Evolutionary conservation across 2,113 vertebrate species (phyloP).

Genomic region (Anhinga rufa): DNA sequence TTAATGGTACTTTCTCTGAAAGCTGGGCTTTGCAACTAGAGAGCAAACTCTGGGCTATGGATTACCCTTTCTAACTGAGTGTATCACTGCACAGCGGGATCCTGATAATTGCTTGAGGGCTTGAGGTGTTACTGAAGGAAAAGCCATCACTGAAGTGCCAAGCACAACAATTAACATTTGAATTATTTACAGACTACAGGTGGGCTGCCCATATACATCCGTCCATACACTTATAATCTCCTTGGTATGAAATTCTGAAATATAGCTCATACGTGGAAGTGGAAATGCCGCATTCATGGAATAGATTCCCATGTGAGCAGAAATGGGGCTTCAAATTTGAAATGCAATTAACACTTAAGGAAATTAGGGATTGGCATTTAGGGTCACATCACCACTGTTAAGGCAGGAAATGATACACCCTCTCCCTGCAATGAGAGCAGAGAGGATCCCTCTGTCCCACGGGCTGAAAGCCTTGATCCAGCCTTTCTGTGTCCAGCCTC

Average conservation of each 20-base stretch:
- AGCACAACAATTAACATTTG: constrained; percentile 47
- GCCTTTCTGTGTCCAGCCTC: not conserved
- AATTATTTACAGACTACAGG: constrained; percentile 54
- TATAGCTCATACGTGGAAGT: not conserved
- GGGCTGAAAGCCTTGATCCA: not conserved
- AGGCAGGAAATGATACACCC: not conserved
- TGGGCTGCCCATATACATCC: not conserved
- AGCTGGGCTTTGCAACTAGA: not conserved
- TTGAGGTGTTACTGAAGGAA: constrained; percentile 16
- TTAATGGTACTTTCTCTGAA: not conserved
- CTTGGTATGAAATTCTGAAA: not conserved
- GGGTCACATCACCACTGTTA: not conserved
- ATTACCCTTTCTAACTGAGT: not conserved
- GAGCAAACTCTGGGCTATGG: not conserved
- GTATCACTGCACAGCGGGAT: constrained; percentile 2
- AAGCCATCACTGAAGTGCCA: constrained; percentile 16
- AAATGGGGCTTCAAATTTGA: not conserved
- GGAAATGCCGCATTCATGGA: not conserved
- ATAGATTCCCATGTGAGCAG: not conserved
- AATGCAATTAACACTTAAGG: not conserved
- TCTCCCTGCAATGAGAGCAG: not conserved
- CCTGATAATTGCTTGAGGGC: constrained; percentile 33
- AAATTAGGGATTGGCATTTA: not conserved
- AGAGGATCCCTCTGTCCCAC: not conserved
- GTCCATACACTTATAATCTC: not conserved